These are phyloP conservation scores for Dromococcyx pavoninus DNA, from an alignment of 2,797 vertebrate genomes.

Conservation along the genomic window DNA sequence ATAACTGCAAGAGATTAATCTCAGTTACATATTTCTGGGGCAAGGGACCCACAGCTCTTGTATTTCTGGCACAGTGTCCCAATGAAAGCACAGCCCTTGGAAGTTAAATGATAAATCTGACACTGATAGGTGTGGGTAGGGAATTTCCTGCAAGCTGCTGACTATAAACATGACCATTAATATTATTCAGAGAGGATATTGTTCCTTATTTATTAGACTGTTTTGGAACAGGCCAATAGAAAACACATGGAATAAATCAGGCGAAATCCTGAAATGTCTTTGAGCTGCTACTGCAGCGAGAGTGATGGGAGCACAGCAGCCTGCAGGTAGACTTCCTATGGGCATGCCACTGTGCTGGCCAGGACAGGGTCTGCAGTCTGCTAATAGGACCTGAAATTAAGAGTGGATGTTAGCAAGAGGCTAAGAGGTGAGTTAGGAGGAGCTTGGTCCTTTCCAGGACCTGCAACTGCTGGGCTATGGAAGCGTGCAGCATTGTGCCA, in stretches of 20 bases:
- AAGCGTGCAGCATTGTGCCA: not conserved
- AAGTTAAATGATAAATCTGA: not conserved
- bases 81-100: not conserved
- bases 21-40: not conserved
- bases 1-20: not conserved
- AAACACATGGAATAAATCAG: not conserved
- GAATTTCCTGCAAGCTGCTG: conserved; percentile 1
- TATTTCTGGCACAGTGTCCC: not conserved
- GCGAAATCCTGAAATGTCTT: not conserved
- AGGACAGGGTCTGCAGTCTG: no score
- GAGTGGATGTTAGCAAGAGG: not conserved
- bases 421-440: not conserved
- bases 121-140: not conserved
- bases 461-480: rapidly evolving
- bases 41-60: not conserved
- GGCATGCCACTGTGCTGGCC: rapidly evolving
- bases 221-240: not conserved
- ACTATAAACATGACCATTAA: conserved; percentile 5
- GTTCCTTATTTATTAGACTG: not conserved
- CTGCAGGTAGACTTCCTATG: not conserved
- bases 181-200: not conserved
- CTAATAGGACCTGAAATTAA: not conserved
- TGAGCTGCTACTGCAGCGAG: not conserved
- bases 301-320: rapidly evolving
- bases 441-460: not conserved